Conservation (phyloP, 1,140 invertebrate genomes). For the Tachypleus tridentatus region DNA sequence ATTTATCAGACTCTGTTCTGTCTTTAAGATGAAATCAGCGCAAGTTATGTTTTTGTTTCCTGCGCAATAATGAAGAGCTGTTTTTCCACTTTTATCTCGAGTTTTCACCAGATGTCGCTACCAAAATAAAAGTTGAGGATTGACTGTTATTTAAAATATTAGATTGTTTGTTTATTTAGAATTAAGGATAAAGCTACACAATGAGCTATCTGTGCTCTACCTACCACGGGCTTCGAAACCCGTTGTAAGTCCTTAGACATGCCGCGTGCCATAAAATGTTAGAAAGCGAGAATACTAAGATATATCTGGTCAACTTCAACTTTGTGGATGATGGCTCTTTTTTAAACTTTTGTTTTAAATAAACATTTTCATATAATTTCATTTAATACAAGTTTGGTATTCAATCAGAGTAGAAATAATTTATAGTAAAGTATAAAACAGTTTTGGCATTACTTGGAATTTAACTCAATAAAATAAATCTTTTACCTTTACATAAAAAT, state of each 20-base stretch:
- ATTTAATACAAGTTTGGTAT: too few relatives aligned
- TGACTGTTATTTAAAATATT: background rate
- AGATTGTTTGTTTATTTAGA: background rate
- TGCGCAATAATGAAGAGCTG: conserved; percentile 81
- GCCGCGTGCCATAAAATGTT: background rate
- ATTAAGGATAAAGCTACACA: background rate
- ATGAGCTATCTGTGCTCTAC: background rate
- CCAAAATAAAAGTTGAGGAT: background rate
- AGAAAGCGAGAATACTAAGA: background rate
- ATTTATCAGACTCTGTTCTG: conserved; percentile 60
- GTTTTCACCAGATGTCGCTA: conserved; percentile 10
- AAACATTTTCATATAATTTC: too few relatives aligned
- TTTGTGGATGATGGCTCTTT: too few relatives aligned
- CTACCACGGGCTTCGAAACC: background rate
- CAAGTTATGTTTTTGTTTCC: conserved; percentile 46
- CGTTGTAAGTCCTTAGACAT: background rate
- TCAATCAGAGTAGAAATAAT: too few relatives aligned
- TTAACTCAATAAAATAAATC: too few relatives aligned
- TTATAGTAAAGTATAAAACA: too few relatives aligned
- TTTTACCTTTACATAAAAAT: too few relatives aligned
- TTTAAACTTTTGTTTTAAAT: too few relatives aligned
- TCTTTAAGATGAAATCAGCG: conserved; percentile 49
- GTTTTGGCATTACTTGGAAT: too few relatives aligned
- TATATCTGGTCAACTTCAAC: too few relatives aligned
- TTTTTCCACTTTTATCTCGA: conserved; percentile 66